Evolutionary conservation across 1,140 invertebrate genomes (phyloP), one percentile per base, ranked within the genome.

Genomic region (Drosophila triauraria): DNA sequence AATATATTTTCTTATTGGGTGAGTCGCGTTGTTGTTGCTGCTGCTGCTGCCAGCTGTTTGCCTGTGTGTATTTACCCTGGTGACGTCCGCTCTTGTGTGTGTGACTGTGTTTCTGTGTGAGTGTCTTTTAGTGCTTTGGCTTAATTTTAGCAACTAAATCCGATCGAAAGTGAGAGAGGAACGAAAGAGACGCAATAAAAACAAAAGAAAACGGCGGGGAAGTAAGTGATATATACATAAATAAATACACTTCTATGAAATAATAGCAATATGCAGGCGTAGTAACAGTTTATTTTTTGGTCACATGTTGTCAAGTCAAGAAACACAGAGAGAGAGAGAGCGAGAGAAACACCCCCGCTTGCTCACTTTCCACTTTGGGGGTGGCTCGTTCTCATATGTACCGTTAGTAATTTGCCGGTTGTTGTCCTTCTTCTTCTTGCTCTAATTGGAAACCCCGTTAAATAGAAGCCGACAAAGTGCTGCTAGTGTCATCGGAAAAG

Each of bases 71-170:
- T 70, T 64, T 65, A 60, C 67, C 44, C 42, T 79, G 62, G 61
- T 77, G 75, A 78, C 75, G 75, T 77, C 54, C 57, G 44, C 51
- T 23, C 32, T 38, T 54, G 17, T 46, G 40, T 25, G 50, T 50
- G 47, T 58, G 57, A 30, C 27, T 61, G 42, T 51, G 51, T 62
- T 25, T 67, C 57, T 59, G 32, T 50, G 54, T 53, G 30, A 60
- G 42, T 60, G 42, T 67, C 35, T 57, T 43, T 72, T 27, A 64
- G 56, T 47, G 54, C 46, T 70, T 54, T 42, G 65, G 47, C 44
- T 83, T 87, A 87, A 90, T 75, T 87, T 78, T 87, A 87, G 84
- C 80, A 70, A 70, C 80, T 68, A 78, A 87, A 60, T 78, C 56
- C 75, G 57, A 78, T 68, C 59, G 80, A 84, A 87, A 87, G 80